Evolutionary conservation across 2,113 vertebrate genomes (phyloP).

Genomic region (Psophia crepitans): DNA sequence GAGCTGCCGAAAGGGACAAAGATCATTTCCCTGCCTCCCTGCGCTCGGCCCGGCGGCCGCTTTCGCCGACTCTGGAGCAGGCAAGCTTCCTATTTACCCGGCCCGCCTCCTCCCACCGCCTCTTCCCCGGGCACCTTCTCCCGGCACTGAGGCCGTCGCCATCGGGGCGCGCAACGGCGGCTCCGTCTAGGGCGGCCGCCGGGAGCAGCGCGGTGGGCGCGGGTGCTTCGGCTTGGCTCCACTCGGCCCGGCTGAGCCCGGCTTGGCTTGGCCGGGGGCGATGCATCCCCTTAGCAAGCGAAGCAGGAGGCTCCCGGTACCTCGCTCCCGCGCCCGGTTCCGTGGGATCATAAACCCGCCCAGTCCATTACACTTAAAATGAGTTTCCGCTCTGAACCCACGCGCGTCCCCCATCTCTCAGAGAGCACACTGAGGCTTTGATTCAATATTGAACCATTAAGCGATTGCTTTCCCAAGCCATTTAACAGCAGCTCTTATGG

Average conservation of each 20-base stretch:
- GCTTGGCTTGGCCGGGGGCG: neutral
- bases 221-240: neutral
- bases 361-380: conserved; percentile 62
- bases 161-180: neutral
- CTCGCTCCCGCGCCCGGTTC: neutral
- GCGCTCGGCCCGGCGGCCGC: neutral
- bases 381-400: conserved; percentile 60
- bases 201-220: neutral
- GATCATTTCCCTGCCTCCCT: conserved; percentile 60
- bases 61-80: neutral
- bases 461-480: conserved; percentile 83
- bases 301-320: neutral
- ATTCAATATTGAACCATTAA: conserved; percentile 88
- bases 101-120: conserved; percentile 52
- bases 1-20: conserved; percentile 76
- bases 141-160: neutral
- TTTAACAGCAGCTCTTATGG: conserved; percentile 89
- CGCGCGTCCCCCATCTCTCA: neutral
- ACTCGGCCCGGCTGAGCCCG: fast-evolving
- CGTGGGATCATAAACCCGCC: conserved; percentile 18
- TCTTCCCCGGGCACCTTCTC: conserved; percentile 58
- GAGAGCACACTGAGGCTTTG: conserved; percentile 50
- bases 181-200: neutral
- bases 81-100: conserved; percentile 33
- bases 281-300: neutral